phyloP scores from a whole-genome alignment of 2,113 vertebrate species.

The Tichodroma muraria region DNA sequence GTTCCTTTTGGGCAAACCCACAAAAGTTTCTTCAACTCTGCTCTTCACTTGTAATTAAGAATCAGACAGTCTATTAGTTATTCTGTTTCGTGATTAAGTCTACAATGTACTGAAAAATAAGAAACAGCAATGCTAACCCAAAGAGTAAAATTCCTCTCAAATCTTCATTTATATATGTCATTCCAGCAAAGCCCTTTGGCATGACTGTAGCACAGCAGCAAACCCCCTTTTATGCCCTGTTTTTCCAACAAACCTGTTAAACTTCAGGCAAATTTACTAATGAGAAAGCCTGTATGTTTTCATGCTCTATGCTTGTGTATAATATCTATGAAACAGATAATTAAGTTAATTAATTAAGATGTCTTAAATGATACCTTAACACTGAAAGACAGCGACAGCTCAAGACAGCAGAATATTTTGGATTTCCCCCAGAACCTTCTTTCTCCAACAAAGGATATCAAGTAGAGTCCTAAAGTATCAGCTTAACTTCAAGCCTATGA shows the following conservation, averaged over 20 bases:
- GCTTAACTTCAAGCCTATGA: not conserved
- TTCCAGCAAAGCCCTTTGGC: not conserved
- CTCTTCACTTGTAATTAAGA: not conserved
- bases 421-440: not conserved
- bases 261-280: not conserved
- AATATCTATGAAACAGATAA: not conserved
- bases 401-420: not conserved
- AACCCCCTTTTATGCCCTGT: not conserved
- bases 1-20: not conserved
- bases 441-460: not conserved
- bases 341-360: not conserved
- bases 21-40: not conserved
- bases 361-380: not conserved
- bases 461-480: not conserved
- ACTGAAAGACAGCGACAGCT: not conserved
- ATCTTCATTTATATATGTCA: not conserved
- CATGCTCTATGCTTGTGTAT: not conserved
- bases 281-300: not conserved
- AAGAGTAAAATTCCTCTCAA: not conserved
- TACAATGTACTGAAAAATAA: not conserved
- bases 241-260: not conserved
- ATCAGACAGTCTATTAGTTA: not conserved
- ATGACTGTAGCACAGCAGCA: not conserved
- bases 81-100: not conserved
- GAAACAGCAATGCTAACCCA: not conserved